Conservation (phyloP, 2,797 vertebrate genomes). For the Pangasius larnaudii region DNA sequence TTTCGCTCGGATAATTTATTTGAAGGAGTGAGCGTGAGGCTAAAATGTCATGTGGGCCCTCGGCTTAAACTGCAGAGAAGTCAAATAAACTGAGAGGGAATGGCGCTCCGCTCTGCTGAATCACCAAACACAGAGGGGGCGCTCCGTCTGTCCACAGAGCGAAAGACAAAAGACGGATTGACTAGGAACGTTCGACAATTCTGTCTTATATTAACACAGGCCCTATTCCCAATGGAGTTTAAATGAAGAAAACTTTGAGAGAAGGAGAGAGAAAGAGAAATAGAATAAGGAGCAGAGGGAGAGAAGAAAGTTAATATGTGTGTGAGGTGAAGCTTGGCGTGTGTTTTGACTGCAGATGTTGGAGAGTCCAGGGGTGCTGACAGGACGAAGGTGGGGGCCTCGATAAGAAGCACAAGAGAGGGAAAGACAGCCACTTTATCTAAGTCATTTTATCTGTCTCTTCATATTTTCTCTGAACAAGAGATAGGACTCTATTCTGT, state of each 20-base stretch:
- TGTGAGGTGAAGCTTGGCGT: conserved; percentile 23
- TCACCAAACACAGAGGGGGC: conserved; percentile 33
- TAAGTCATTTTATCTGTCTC: background rate
- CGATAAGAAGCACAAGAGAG: background rate
- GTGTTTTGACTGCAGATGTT: conserved; percentile 58
- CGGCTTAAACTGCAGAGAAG: conserved; percentile 62
- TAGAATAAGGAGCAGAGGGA: background rate
- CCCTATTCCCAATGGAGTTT: background rate
- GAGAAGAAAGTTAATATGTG: conserved; percentile 36
- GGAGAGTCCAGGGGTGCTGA: conserved; percentile 43
- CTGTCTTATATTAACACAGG: background rate
- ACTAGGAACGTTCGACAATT: background rate
- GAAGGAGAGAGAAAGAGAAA: conserved; percentile 14
- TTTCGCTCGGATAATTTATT: conserved; percentile 30
- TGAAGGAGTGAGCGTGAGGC: conserved; percentile 17
- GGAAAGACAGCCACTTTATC: background rate
- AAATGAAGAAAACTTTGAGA: background rate
- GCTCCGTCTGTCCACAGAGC: background rate
- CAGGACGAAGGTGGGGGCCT: conserved; percentile 1
- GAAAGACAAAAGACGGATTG: conserved; percentile 19
- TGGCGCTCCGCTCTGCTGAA: conserved; percentile 38
- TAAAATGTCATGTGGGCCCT: conserved; percentile 55
- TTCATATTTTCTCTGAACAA: background rate
- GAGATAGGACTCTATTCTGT: background rate
- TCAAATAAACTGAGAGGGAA: conserved; percentile 66